These are phyloP conservation scores for Psilopsiagon aymara DNA, from an alignment of 2,113 vertebrate genomes.

Conservation along the genomic window DNA sequence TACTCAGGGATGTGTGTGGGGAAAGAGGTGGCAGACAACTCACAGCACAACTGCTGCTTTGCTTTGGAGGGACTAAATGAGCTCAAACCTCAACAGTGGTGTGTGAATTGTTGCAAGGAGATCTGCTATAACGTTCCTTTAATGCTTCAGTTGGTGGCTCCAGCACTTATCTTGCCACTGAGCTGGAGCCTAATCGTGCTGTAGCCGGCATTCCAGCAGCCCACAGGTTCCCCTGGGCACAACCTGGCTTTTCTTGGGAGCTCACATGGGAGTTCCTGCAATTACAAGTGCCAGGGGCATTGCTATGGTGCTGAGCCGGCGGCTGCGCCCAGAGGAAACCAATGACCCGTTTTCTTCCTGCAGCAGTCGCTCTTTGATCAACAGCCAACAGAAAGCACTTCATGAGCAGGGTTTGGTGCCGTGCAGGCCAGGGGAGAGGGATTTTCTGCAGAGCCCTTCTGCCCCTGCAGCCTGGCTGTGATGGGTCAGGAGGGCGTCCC, in stretches of 20 bases:
- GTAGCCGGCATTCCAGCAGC: neutral
- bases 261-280: neutral
- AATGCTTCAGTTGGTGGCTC: neutral
- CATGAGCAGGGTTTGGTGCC: neutral
- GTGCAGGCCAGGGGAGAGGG: neutral
- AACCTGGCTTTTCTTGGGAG: neutral
- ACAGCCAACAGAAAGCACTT: neutral
- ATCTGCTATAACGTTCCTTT: neutral
- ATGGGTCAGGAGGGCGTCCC: neutral
- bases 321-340: neutral
- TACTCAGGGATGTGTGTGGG: neutral
- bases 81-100: neutral
- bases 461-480: neutral
- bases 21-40: neutral
- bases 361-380: fast-evolving
- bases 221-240: fast-evolving
- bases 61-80: neutral
- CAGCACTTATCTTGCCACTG: neutral
- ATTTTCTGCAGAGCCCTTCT: neutral
- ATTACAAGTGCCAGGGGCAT: neutral
- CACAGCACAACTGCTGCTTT: neutral
- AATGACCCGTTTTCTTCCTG: neutral
- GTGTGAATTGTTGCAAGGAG: neutral
- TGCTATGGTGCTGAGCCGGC: neutral
- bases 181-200: fast-evolving